Evolutionary conservation across 2,888 invertebrate species (phyloP).

Genomic region (Rosalia funebris): DNA sequence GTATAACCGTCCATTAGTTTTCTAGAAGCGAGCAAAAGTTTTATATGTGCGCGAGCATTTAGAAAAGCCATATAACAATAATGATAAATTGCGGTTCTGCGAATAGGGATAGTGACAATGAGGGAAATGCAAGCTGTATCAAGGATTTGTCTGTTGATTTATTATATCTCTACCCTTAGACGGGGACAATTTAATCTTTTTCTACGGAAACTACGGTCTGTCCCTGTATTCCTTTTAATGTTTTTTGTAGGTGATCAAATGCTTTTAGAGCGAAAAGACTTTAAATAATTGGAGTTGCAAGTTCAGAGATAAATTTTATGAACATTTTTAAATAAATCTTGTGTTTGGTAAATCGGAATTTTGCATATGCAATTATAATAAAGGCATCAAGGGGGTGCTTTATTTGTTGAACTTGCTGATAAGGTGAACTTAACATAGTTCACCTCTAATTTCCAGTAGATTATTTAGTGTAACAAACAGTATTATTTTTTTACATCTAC

Average conservation of each 20-base stretch:
- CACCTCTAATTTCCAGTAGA: too few relatives aligned
- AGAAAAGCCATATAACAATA: conserved; percentile 32
- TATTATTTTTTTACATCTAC: too few relatives aligned
- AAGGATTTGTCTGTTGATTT: conserved; percentile 50
- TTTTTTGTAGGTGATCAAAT: conserved; percentile 11
- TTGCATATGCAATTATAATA: too few relatives aligned
- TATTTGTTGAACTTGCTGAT: too few relatives aligned
- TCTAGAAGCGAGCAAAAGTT: background rate
- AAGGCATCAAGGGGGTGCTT: too few relatives aligned
- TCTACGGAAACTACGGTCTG: conserved; percentile 34
- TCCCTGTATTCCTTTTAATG: conserved; percentile 32
- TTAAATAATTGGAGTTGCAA: too few relatives aligned
- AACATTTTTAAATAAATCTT: too few relatives aligned
- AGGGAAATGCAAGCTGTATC: conserved; percentile 46
- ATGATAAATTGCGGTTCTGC: conserved; percentile 44
- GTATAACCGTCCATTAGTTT: too few relatives aligned
- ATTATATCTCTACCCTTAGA: conserved; percentile 45
- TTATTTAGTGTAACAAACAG: too few relatives aligned
- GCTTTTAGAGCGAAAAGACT: background rate
- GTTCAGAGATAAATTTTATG: too few relatives aligned
- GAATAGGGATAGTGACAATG: conserved; percentile 47
- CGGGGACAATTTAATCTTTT: conserved; percentile 49
- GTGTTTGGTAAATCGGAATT: too few relatives aligned
- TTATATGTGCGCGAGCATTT: conserved; percentile 31
- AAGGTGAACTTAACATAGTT: too few relatives aligned